Base-by-base conservation (phyloP, 2,888 invertebrate species). In the Meteorus cinctellus region DNA sequence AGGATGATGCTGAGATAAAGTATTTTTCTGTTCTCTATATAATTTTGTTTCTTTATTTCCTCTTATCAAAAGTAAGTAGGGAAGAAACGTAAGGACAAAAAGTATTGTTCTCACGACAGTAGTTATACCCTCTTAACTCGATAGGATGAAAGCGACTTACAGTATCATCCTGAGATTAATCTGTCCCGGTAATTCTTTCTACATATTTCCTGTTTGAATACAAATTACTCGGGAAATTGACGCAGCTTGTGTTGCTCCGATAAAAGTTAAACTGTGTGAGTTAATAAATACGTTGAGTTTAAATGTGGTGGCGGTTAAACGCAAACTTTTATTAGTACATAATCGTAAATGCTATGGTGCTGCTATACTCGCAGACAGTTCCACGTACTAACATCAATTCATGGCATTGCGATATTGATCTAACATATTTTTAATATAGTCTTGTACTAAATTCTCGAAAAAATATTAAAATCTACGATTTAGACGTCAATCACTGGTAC, bases 371-470 rank as follows among this genome's bases (percentile, higher is more conserved):
- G 10, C 24, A 29, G 59, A 24, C 59, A 82, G 55, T 55, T 19
- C 8, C 82, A 82, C 81, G 82, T 82, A 82, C 83, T 82, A 83
- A 80, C 83, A 83, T 83, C 82, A 83, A 86, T 85, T 85, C 83
- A 84, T 86, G 84, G 85, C 86, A 87, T 85, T 87, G 87, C 86
- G 85, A 86, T 85, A 41, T 41, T 41, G 41, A 41, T 41, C 12
- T 5, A 8, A 12, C 8, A 41, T 41, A 41, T 41, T 41, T 41
- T 41, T 41, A 12, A 12, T 41, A 12, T 12, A 41, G 41, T 41
- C 8, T 2, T 41, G 12, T 41, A 41, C 12, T 41, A 12, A 41
- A 12, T 41, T 12, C 12, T 12, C 48, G 1, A 4, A 16, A n/a
- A 48, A 48, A 48, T n/a, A n/a, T n/a, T n/a, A 16, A n/a, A 48